Conservation (phyloP, 2,113 vertebrate genomes). For the Salvelinus namaycush region DNA sequence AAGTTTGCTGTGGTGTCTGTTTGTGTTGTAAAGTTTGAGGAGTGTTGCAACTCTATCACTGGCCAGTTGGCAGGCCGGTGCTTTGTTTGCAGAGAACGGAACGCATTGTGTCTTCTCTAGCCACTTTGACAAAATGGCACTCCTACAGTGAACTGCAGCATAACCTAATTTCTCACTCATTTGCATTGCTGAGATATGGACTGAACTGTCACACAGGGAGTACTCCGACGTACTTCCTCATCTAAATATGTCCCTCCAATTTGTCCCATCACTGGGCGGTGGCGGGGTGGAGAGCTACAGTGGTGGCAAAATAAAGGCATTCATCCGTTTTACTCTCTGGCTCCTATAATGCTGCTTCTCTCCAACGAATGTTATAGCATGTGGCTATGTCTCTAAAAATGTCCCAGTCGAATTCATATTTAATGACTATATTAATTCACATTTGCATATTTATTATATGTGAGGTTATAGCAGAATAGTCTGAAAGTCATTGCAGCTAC, state of each 20-base stretch:
- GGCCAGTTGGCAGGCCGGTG: not conserved
- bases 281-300: slow-evolving; percentile 4
- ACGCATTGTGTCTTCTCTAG: not conserved
- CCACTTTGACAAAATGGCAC: slow-evolving; percentile 10
- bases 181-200: slow-evolving; percentile 14
- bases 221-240: not conserved
- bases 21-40: not conserved
- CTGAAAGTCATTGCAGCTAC: not conserved
- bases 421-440: not conserved
- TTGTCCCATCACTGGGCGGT: slow-evolving; percentile 14
- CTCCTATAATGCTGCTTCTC: not conserved
- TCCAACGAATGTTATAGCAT: not conserved
- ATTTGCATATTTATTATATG: not conserved
- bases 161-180: not conserved
- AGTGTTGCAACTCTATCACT: not conserved
- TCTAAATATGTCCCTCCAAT: slow-evolving; percentile 14
- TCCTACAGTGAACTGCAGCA: not conserved
- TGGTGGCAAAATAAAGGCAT: slow-evolving; percentile 15
- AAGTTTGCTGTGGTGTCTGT: not conserved
- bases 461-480: not conserved
- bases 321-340: slow-evolving; percentile 5
- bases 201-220: slow-evolving; percentile 11
- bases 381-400: not conserved
- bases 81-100: slow-evolving; percentile 6
- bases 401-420: not conserved